These are phyloP conservation scores for Garrulus glandarius DNA, from an alignment of 2,797 vertebrate species.

Conservation along the genomic window DNA sequence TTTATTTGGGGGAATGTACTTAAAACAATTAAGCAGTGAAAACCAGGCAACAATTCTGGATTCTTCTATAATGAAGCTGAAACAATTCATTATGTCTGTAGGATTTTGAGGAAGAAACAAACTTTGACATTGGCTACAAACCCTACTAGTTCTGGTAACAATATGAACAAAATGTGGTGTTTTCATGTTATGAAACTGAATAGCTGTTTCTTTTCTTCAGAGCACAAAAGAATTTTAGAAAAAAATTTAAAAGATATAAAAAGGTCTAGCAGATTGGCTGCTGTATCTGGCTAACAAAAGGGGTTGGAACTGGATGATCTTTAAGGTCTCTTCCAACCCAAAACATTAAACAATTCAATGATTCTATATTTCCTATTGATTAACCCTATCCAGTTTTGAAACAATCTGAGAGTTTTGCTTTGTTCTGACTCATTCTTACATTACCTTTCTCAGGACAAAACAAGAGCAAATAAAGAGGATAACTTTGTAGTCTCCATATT, in stretches of 20 bases:
- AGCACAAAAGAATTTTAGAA: background rate
- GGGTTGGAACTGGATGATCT: background rate
- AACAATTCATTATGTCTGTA: background rate
- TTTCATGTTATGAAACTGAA: background rate
- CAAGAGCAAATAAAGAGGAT: background rate
- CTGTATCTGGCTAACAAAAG: background rate
- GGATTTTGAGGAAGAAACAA: background rate
- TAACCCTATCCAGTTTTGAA: background rate
- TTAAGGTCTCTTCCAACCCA: background rate
- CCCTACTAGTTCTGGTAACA: background rate
- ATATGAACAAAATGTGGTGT: background rate
- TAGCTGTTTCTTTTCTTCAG: background rate
- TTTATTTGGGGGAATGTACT: background rate
- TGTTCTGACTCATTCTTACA: background rate
- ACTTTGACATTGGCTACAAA: background rate
- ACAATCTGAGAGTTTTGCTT: background rate
- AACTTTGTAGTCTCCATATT: background rate
- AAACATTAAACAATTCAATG: background rate
- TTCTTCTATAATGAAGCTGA: background rate
- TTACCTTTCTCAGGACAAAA: background rate
- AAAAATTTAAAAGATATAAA: background rate
- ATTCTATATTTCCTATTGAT: background rate
- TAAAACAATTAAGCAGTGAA: background rate
- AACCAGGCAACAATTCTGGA: background rate
- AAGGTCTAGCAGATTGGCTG: background rate